Evolutionary conservation across 92 coral and sea anemone genomes (phyloP), one percentile per base, ranked within the genome.

Genomic region (Umimayanthus chanpuru): DNA sequence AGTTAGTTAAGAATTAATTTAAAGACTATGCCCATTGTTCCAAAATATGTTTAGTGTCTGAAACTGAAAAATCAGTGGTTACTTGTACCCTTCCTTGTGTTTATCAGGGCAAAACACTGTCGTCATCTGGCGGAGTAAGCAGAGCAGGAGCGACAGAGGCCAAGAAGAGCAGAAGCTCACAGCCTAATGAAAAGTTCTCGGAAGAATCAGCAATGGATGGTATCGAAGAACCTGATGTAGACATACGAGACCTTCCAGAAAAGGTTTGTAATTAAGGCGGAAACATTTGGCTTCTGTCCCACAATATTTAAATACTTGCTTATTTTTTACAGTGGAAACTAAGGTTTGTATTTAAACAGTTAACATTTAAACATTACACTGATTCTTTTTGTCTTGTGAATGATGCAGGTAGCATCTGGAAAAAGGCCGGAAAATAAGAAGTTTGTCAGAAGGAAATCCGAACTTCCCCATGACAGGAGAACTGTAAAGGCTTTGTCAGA

Each of bases 401-500:
- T 73, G 49, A 11, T 30, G 4, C 38, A 92, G 92, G 88, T 56
- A 75, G 16, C 50, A 30, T 9, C 86, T 56, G 89, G 89, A 16
- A 95, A 89, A 88, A 95, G 86, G 80, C 96, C 92, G 58, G 93
- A 88, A 88, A 93, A 94, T 78, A 92, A 93, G 79, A 97, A 94
- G 90, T 94, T 93, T 82, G 94, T 94, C 49, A 90, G 98, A 78
- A 93, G 96, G 90, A 97, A 97, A 94, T 97, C 98, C 0, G 99
- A 97, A 89, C 94, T 97, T 16, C 99, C 99, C 14, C 95, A 94
- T 47, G 99, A 97, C 88, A 73, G 93, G 11, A 85, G 92, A 73
- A 95, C 98, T 77, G 98, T 91, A 5, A 95, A 92, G 81, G 98
- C 96, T 28, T 91, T 95, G 3, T 89, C 94, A 75, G 92, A 90